phyloP scores from a whole-genome alignment of 92 coral and sea anemone species.

The Scolanthus callimorphus region DNA sequence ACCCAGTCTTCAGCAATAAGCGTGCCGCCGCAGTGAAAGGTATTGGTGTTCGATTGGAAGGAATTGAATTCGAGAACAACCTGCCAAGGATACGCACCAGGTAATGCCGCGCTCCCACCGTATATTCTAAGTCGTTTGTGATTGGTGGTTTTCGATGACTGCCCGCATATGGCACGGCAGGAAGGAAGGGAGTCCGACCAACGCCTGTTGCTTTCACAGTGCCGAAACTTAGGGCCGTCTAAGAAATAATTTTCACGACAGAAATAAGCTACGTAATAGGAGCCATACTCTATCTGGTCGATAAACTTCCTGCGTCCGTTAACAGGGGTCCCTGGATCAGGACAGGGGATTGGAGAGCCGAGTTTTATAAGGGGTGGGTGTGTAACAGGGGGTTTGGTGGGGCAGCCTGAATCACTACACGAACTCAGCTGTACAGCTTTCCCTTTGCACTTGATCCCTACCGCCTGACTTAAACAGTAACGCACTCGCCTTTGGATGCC shows the following conservation, averaged over 20 bases:
- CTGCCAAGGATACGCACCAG: constrained; percentile 96
- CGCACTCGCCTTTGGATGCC: constrained; percentile 71
- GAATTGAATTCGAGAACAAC: constrained; percentile 59
- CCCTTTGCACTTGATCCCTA: constrained; percentile 73
- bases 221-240: constrained; percentile 77
- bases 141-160: constrained; percentile 36
- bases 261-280: constrained; percentile 56
- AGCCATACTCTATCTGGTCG: constrained; percentile 63
- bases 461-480: constrained; percentile 56
- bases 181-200: constrained; percentile 82
- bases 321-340: constrained; percentile 69
- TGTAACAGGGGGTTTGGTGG: constrained; percentile 32
- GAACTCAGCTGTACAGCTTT: constrained; percentile 36
- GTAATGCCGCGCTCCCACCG: constrained; percentile 54
- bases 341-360: constrained; percentile 62
- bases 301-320: constrained; percentile 68
- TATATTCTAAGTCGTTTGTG: constrained; percentile 60
- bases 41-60: constrained; percentile 15
- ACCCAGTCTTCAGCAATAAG: constrained; percentile 88
- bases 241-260: constrained; percentile 62
- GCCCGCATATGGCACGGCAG: constrained; percentile 79
- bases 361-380: constrained; percentile 49
- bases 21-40: constrained; percentile 84
- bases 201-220: constrained; percentile 68
- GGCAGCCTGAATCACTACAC: constrained; percentile 53